A percentile compares a stretch with the other conserved stretches of the same genome.
phyloP scores from a whole-genome alignment of 2,113 vertebrate genomes.

The Ailuropoda melanoleuca region DNA sequence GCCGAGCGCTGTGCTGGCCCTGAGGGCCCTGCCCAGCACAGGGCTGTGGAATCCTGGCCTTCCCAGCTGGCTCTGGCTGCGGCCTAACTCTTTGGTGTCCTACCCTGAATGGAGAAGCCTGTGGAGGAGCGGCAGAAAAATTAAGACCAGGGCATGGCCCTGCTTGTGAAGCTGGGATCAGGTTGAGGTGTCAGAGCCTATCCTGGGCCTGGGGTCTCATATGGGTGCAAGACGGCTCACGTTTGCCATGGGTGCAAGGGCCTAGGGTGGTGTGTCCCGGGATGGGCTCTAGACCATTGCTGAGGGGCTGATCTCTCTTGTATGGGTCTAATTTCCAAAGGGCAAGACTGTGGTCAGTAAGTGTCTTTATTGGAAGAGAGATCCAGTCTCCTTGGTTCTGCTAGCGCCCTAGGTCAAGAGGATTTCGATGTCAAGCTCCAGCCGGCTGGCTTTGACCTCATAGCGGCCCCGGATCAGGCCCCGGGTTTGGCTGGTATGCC shows the following conservation, averaged over 20 bases:
- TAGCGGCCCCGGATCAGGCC: conserved; percentile 67
- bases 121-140: background rate
- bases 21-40: background rate
- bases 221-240: background rate
- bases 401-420: conserved; percentile 58
- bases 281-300: background rate
- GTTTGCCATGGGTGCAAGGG: background rate
- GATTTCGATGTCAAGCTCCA: conserved; percentile 75
- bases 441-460: conserved; percentile 65
- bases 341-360: background rate
- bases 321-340: background rate
- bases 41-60: background rate
- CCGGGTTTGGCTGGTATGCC: conserved; percentile 57
- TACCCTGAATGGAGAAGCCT: background rate
- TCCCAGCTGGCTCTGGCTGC: background rate
- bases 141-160: background rate
- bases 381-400: conserved; percentile 45
- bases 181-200: background rate
- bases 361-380: conserved; percentile 50
- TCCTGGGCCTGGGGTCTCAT: background rate
- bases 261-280: background rate
- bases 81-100: background rate
- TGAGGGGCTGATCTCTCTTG: background rate
- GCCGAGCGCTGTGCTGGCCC: background rate
- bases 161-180: background rate